Conservation (phyloP, 2,113 vertebrate genomes). For the Collichthys lucidus region DNA sequence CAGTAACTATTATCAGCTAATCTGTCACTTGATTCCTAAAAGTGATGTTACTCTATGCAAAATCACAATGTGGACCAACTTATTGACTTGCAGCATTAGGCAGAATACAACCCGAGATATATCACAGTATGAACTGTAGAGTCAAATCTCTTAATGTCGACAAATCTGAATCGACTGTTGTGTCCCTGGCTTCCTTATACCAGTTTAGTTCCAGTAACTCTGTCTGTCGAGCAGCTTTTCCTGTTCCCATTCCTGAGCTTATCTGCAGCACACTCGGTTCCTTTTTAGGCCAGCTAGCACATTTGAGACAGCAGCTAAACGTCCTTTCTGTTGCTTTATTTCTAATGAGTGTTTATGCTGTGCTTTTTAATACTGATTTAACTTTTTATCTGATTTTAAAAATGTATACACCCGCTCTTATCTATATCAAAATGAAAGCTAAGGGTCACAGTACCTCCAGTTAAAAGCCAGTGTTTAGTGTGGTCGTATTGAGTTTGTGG, state of each 20-base stretch:
- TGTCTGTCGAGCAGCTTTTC: not conserved
- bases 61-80: not conserved
- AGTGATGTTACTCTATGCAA: not conserved
- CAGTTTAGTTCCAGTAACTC: not conserved
- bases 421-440: not conserved
- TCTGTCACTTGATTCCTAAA: not conserved
- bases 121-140: not conserved
- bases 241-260: not conserved
- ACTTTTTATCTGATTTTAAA: not conserved
- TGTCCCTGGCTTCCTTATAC: not conserved
- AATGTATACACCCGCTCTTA: not conserved
- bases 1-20: not conserved
- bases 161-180: not conserved
- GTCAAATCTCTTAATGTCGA: not conserved
- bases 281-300: not conserved
- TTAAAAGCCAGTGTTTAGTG: conserved; percentile 24
- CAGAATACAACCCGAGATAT: not conserved
- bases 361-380: conserved; percentile 6
- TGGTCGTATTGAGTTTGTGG: conserved; percentile 18
- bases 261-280: not conserved
- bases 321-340: not conserved
- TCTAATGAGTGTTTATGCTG: conserved; percentile 6
- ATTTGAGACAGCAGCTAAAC: not conserved
- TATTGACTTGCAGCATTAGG: not conserved
- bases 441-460: not conserved